These are phyloP conservation scores for Myotis findleyi DNA, from an alignment of 2,797 vertebrate genomes.

Conservation along the genomic window DNA sequence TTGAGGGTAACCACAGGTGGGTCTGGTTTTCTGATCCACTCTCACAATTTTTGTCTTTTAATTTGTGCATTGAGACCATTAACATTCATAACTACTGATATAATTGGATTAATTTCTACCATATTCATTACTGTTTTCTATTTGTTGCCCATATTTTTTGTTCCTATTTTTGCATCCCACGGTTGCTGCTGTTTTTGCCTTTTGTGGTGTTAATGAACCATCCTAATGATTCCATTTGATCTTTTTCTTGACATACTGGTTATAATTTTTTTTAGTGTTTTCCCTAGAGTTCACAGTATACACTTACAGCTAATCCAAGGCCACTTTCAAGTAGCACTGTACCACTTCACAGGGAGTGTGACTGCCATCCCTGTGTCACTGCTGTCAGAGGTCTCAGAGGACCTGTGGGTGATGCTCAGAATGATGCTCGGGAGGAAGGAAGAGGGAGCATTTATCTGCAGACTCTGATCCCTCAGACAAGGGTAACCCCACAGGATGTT, in stretches of 20 bases:
- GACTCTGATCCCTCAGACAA: not conserved
- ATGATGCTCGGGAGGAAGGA: not conserved
- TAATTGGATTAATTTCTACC: not conserved
- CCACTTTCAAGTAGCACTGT: not conserved
- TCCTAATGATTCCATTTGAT: not conserved
- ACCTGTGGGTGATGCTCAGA: not conserved
- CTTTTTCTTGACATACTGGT: not conserved
- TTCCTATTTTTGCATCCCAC: not conserved
- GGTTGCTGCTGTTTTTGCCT: not conserved
- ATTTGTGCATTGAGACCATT: not conserved
- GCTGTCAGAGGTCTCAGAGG: not conserved
- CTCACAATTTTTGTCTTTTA: not conserved
- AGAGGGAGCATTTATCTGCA: not conserved
- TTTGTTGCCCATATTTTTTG: not conserved
- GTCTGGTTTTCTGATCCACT: not conserved
- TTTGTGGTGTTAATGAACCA: not conserved
- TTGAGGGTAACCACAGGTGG: not conserved
- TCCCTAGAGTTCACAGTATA: not conserved
- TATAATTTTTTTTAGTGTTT: not conserved
- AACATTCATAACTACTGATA: not conserved
- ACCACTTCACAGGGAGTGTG: not conserved
- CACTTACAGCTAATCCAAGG: not conserved
- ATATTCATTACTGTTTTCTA: not conserved
- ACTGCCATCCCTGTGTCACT: too few relatives aligned
- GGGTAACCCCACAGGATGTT: not conserved